Base-by-base conservation (phyloP, 1,140 invertebrate genomes). In the Sarcophaga peregrina region DNA sequence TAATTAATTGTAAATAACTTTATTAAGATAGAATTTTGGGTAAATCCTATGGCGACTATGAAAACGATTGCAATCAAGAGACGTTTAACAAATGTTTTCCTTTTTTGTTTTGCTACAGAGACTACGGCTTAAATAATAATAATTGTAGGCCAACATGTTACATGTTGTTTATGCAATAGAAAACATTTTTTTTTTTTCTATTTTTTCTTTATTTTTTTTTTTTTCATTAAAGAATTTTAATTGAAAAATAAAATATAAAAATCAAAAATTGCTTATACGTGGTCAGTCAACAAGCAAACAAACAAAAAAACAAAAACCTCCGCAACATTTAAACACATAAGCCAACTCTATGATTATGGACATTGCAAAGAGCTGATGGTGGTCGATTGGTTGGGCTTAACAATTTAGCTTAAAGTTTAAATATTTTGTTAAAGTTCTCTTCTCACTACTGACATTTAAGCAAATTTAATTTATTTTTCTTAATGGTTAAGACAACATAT, bases 171-270 rank as follows among this genome's bases (percentile, higher is more conserved):
- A n/a, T n/a, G 25, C 25, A 37, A 2, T 68, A n/a, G n/a, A n/a
- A n/a, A n/a, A n/a, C n/a, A n/a, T n/a, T n/a, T n/a, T n/a, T n/a
- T n/a, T n/a, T n/a, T n/a, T n/a, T n/a, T n/a, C n/a, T n/a, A n/a
- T 25, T 68, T 68, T 68, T 68, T 68, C 20, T 20, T 25, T 17
- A 25, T 52, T 10, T 52, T 50, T 50, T 50, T 50, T 7, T 50
- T 50, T 7, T 52, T 10, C 50, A 10, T 13, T 68, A 68, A 68
- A 25, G 47, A 78, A 78, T 78, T 78, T 78, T 78, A 78, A 78
- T 78, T 78, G 75, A 78, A 78, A 78, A 75, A 78, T 50, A 78
- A 50, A 78, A 78, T 25, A 52, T 6, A 72, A 72, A 50, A 78
- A 52, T n/a, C 74, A 46, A 52, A 78, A 78, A 78, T 78, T 78